Evolutionary conservation across 1,140 invertebrate genomes (phyloP).

Genomic region (Nasonia longicornis): DNA sequence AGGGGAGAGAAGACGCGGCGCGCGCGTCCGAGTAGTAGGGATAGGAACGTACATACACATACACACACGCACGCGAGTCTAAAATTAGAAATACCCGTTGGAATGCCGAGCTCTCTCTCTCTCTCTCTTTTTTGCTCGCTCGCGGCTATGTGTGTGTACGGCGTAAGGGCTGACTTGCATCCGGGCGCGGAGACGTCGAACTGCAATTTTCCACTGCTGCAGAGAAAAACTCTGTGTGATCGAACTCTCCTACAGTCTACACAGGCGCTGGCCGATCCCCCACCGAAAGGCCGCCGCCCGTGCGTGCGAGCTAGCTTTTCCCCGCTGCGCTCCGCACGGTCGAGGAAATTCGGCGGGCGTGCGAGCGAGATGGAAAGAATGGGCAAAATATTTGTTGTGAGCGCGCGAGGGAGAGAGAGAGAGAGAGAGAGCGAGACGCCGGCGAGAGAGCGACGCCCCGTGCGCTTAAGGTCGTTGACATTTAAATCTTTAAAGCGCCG

Average conservation of each 20-base stretch:
- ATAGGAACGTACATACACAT: neutral
- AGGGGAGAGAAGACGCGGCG: conserved; percentile 24
- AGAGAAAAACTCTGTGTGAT: neutral
- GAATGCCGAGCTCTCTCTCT: conserved; percentile 10
- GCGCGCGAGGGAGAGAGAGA: neutral
- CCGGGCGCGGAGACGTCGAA: conserved; percentile 28
- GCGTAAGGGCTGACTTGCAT: conserved; percentile 30
- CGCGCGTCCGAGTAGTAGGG: neutral
- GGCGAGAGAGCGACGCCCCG: conserved; percentile 13
- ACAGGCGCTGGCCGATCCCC: neutral
- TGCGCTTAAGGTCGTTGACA: conserved; percentile 37
- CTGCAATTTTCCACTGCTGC: conserved; percentile 24
- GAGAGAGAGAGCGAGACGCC: conserved; percentile 15
- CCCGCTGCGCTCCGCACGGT: neutral
- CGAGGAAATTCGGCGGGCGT: conserved; percentile 23
- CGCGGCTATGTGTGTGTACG: neutral
- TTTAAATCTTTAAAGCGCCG: conserved; percentile 40
- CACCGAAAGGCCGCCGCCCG: neutral
- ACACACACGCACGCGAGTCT: conserved; percentile 7
- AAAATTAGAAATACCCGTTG: conserved; percentile 44
- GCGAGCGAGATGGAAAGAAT: conserved; percentile 11
- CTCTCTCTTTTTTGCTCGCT: too few species aligned
- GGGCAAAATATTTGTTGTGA: conserved; percentile 10
- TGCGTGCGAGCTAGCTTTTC: neutral
- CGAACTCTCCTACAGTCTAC: neutral